phyloP scores from a whole-genome alignment of 2,888 invertebrate genomes.

The Itoplectis maculator region DNA sequence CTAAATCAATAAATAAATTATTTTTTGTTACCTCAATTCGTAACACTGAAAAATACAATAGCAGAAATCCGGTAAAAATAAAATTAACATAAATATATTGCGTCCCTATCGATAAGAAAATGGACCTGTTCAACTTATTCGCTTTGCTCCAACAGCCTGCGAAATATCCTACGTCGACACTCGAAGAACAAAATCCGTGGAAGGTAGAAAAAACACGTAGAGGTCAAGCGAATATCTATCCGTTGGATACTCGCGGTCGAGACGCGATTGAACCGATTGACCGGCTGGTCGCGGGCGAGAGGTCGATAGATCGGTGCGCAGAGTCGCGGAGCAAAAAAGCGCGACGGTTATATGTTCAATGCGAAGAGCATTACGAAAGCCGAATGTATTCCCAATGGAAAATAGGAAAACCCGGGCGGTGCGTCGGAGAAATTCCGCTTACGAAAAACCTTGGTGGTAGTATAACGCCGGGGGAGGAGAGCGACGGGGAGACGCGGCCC shows the following conservation, averaged over 20 bases:
- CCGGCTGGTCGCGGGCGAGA: slow-evolving; percentile 23
- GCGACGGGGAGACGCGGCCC: slow-evolving; percentile 22
- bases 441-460: slow-evolving; percentile 47
- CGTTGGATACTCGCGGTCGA: background rate
- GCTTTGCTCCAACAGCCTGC: background rate
- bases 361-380: slow-evolving; percentile 57
- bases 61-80: too few species aligned
- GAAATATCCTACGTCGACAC: slow-evolving; percentile 14
- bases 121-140: too few species aligned
- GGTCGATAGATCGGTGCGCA: slow-evolving; percentile 56
- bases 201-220: background rate
- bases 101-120: too few species aligned
- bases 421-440: slow-evolving; percentile 49
- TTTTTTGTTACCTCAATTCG: too few species aligned
- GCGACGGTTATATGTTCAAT: slow-evolving; percentile 62
- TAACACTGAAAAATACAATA: too few species aligned
- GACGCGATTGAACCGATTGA: slow-evolving; percentile 46
- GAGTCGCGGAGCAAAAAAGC: slow-evolving; percentile 24
- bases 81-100: too few species aligned
- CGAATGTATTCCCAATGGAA: slow-evolving; percentile 64
- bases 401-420: slow-evolving; percentile 31
- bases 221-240: slow-evolving; percentile 32
- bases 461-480: slow-evolving; percentile 1
- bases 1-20: too few species aligned
- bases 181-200: slow-evolving; percentile 18